Percentiles rank a stretch among this genome's conserved stretches.
phyloP scores from a whole-genome alignment of 2,113 vertebrate genomes.

The Struthidea cinerea region DNA sequence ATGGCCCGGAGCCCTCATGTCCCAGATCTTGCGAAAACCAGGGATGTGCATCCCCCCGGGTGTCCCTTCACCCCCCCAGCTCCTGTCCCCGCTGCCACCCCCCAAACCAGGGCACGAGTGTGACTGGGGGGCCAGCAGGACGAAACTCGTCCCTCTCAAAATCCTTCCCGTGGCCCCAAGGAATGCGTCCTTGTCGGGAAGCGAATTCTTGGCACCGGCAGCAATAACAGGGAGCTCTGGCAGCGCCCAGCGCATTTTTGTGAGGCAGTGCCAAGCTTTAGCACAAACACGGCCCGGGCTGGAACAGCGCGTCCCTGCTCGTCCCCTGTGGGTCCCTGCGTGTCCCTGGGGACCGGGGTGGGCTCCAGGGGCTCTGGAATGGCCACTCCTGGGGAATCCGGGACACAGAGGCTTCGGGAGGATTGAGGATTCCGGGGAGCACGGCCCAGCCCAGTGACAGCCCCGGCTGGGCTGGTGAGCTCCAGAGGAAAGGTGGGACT shows the following conservation, averaged over 20 bases:
- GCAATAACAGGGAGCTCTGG: background rate
- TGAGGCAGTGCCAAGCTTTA: background rate
- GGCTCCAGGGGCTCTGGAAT: background rate
- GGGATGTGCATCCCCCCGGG: fast-evolving
- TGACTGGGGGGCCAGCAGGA: background rate
- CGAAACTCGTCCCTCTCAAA: background rate
- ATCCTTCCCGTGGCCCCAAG: background rate
- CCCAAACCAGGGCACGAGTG: background rate
- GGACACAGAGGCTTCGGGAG: background rate
- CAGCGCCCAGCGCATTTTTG: background rate
- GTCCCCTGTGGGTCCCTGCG: background rate
- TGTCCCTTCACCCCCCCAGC: background rate
- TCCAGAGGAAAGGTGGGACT: background rate
- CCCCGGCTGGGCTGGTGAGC: background rate
- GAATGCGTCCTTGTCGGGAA: background rate
- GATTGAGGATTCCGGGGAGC: background rate
- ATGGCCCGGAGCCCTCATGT: background rate
- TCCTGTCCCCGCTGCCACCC: background rate
- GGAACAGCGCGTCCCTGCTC: background rate
- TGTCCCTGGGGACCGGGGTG: fast-evolving
- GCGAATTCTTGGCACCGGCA: background rate
- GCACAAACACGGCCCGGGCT: background rate
- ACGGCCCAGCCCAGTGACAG: background rate
- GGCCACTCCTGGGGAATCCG: fast-evolving
- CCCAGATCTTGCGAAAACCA: background rate